Conservation (phyloP, 2,888 invertebrate genomes). For the Tenthredo distinguenda region DNA sequence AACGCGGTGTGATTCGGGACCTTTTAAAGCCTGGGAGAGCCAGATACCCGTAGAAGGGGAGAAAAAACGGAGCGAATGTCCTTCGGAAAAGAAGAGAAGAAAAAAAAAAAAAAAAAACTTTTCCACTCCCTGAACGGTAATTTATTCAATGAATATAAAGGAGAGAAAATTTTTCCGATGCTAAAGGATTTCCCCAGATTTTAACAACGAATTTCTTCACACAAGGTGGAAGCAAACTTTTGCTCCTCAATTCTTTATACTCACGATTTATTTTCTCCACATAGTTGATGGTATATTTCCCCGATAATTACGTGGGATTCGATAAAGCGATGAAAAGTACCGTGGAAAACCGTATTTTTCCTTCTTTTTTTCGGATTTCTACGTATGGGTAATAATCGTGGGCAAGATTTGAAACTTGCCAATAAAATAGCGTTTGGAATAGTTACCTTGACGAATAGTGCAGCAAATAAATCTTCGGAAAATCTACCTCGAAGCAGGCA, state of each 20-base stretch:
- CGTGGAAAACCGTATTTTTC: neutral
- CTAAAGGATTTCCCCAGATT: constrained; percentile 1
- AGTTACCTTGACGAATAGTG: neutral
- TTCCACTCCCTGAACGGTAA: neutral
- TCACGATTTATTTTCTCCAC: too few relatives aligned
- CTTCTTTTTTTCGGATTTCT: neutral
- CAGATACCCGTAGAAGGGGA: neutral
- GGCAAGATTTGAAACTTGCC: too few relatives aligned
- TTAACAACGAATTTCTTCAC: neutral
- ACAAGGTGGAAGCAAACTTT: too few relatives aligned
- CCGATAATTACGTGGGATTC: too few relatives aligned
- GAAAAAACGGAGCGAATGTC: neutral
- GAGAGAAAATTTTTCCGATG: neutral
- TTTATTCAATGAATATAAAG: constrained; percentile 37
- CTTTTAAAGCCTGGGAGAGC: constrained; percentile 2
- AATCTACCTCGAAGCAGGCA: neutral
- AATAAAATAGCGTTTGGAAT: neutral
- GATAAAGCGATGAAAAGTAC: too few relatives aligned
- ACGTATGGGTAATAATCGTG: too few relatives aligned
- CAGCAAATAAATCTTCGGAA: neutral
- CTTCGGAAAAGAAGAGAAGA: neutral
- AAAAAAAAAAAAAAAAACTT: constrained; percentile 17
- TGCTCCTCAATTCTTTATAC: neutral
- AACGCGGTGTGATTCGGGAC: constrained; percentile 1
- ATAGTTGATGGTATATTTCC: too few relatives aligned